Percentiles rank a stretch among this genome's conserved stretches.
Conservation (phyloP, 2,113 vertebrate genomes). For the Amblyopsis rosae region DNA sequence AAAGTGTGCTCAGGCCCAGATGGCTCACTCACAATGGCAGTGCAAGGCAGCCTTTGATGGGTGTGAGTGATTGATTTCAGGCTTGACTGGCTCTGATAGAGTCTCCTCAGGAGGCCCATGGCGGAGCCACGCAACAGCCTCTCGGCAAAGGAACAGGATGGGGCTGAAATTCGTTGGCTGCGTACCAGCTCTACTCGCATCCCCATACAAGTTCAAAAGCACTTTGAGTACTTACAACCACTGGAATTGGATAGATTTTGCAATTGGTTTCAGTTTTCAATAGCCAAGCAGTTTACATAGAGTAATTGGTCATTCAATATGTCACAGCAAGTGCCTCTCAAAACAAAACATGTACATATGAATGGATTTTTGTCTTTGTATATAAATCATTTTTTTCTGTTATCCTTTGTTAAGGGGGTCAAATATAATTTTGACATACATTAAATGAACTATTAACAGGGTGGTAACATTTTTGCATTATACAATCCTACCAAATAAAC, state of each 20-base stretch:
- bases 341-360: conserved; percentile 60
- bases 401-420: conserved; percentile 7
- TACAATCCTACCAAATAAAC: conserved; percentile 9
- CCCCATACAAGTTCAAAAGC: conserved; percentile 72
- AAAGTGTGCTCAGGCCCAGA: conserved; percentile 77
- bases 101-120: conserved; percentile 82
- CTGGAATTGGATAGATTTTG: conserved; percentile 71
- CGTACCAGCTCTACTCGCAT: conserved; percentile 64
- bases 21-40: conserved; percentile 78
- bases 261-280: conserved; percentile 64
- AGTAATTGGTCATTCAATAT: conserved; percentile 68
- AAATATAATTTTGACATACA: conserved; percentile 16
- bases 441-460: conserved; percentile 28
- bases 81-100: conserved; percentile 84
- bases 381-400: conserved; percentile 24
- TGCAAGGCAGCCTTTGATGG: conserved; percentile 80
- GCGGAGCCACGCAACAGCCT: conserved; percentile 73
- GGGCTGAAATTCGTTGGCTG: conserved; percentile 66
- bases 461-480: conserved; percentile 12
- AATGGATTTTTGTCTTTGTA: conserved; percentile 28
- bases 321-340: conserved; percentile 60
- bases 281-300: conserved; percentile 65
- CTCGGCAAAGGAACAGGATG: conserved; percentile 68
- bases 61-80: conserved; percentile 86
- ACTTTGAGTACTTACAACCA: conserved; percentile 62